These are phyloP conservation scores for Dermochelys coriacea DNA, from an alignment of 2,797 vertebrate genomes.

Conservation along the genomic window DNA sequence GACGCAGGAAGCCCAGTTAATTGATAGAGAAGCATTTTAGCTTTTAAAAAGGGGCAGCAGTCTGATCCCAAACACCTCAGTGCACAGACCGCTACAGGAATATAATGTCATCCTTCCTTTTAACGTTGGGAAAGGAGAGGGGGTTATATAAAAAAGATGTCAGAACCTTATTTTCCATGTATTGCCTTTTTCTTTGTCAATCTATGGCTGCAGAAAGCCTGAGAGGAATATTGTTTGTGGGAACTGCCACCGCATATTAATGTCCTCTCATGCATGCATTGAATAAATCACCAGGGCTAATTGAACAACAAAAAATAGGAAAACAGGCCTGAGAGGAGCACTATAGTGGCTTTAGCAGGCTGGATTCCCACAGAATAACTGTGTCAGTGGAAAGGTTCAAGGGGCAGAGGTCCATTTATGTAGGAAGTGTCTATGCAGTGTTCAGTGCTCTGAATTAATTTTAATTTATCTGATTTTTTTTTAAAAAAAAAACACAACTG, in stretches of 20 bases:
- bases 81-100: conserved; percentile 16
- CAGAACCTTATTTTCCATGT: conserved; percentile 37
- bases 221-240: conserved; percentile 86
- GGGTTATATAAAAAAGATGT: conserved; percentile 1
- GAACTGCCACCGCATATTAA: conserved; percentile 93
- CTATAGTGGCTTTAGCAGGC: background rate
- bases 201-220: conserved; percentile 75
- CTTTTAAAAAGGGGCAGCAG: background rate
- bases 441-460: background rate
- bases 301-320: conserved; percentile 82
- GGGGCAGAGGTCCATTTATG: background rate
- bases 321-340: conserved; percentile 71
- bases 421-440: background rate
- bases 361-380: conserved; percentile 59
- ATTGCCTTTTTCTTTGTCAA: conserved; percentile 36
- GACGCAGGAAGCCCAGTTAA: background rate
- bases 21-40: background rate
- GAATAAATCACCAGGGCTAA: conserved; percentile 93
- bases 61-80: conserved; percentile 13
- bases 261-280: conserved; percentile 92
- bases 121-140: background rate
- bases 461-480: background rate
- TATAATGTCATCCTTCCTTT: background rate
- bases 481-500: background rate
- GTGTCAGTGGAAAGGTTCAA: conserved; percentile 57